Percentiles rank a stretch among this genome's conserved stretches.
These are phyloP conservation scores for Ammodramus savannarum DNA, from an alignment of 2,113 vertebrate species.

Conservation along the genomic window DNA sequence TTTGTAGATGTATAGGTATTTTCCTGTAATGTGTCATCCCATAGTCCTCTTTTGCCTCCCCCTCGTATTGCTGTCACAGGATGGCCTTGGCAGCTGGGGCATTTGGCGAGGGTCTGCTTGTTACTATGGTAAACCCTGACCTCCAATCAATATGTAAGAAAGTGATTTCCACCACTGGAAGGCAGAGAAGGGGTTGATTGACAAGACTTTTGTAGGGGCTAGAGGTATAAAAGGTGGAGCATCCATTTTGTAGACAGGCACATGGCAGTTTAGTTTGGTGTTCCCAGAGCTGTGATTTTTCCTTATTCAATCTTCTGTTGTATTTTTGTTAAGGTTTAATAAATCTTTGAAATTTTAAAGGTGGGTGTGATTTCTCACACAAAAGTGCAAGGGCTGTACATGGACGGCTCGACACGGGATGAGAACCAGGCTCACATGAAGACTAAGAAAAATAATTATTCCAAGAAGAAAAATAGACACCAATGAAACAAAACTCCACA, in stretches of 20 bases:
- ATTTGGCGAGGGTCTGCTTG: background rate
- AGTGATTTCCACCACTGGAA: background rate
- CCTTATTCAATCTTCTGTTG: background rate
- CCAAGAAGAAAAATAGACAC: background rate
- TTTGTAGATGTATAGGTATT: background rate
- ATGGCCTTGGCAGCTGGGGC: background rate
- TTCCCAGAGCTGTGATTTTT: background rate
- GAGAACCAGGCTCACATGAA: background rate
- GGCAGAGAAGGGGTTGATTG: background rate
- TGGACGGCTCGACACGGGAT: background rate
- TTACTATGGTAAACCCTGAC: background rate
- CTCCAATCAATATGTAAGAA: background rate
- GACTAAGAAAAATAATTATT: background rate
- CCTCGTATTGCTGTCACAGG: background rate
- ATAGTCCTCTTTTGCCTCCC: background rate
- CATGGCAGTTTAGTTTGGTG: accelerated
- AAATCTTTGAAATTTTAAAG: background rate
- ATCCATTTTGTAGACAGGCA: accelerated
- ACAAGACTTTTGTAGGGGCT: background rate
- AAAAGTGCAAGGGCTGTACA: background rate
- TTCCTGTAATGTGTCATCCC: background rate
- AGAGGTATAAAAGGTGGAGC: background rate
- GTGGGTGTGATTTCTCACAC: background rate
- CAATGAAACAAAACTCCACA: accelerated
- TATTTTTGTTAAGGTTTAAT: background rate